Evolutionary conservation across 2,888 invertebrate species (phyloP).

Genomic region (Nomada fabriciana): DNA sequence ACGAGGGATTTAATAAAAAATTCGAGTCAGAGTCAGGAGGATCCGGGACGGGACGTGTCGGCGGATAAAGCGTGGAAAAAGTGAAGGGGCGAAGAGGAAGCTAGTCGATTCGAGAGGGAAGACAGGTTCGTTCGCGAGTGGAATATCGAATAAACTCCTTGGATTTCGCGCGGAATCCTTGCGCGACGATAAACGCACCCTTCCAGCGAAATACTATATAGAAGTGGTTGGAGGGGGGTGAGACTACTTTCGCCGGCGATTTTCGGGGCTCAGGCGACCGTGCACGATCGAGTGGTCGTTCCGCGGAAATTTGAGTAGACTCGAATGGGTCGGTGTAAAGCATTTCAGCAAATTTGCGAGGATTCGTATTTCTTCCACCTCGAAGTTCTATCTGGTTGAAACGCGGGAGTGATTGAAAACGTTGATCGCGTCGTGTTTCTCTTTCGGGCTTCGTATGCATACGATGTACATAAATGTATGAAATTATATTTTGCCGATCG

Average conservation of each 20-base stretch:
- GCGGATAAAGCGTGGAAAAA: slow-evolving; percentile 29
- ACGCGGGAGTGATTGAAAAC: neutral
- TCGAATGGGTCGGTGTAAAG: slow-evolving; percentile 31
- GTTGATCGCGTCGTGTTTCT: neutral
- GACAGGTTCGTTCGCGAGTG: slow-evolving; percentile 70
- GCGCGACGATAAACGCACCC: slow-evolving; percentile 67
- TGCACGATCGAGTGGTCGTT: slow-evolving; percentile 53
- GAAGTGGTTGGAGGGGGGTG: neutral
- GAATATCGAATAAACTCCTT: slow-evolving; percentile 76
- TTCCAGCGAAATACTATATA: slow-evolving; percentile 23
- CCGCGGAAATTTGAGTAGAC: slow-evolving; percentile 38
- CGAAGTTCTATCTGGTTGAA: neutral
- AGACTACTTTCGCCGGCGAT: slow-evolving; percentile 52
- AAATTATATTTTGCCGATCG: no score
- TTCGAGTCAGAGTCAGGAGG: slow-evolving; percentile 73
- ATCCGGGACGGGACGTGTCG: neutral
- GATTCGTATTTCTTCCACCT: slow-evolving; percentile 1
- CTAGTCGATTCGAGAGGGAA: slow-evolving; percentile 63
- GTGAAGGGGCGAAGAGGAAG: slow-evolving; percentile 53
- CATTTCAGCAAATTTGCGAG: slow-evolving; percentile 24
- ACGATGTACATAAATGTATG: no score
- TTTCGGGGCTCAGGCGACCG: slow-evolving; percentile 37
- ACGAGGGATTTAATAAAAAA: slow-evolving; percentile 76
- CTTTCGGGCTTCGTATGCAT: neutral
- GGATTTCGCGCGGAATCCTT: slow-evolving; percentile 44